These are phyloP conservation scores for Cavia porcellus DNA, from an alignment of 2,113 vertebrate genomes.

Conservation along the genomic window DNA sequence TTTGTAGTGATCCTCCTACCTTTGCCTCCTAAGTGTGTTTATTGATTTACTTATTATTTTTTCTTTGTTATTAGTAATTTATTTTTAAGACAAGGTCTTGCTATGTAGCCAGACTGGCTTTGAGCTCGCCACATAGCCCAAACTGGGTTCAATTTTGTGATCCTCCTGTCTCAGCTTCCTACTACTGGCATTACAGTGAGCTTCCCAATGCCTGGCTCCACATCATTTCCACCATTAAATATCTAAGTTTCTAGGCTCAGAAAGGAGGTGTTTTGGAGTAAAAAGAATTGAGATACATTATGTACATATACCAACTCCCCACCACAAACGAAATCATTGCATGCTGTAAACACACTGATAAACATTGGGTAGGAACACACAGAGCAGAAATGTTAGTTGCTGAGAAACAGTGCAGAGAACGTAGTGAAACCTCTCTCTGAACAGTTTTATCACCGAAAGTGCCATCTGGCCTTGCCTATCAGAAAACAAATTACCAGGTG, in stretches of 20 bases:
- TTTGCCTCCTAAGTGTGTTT: not conserved
- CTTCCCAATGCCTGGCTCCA: not conserved
- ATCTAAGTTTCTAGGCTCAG: not conserved
- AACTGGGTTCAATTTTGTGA: not conserved
- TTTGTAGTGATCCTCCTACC: not conserved
- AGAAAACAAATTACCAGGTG: conserved; percentile 42
- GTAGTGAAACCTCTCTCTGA: conserved; percentile 53
- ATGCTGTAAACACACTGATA: not conserved
- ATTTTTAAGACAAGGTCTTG: not conserved
- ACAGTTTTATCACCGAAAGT: conserved; percentile 67
- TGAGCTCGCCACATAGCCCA: not conserved
- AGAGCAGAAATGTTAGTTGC: not conserved
- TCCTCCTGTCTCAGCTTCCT: not conserved
- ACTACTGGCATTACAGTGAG: not conserved
- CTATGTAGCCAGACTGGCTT: not conserved
- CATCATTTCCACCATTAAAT: not conserved
- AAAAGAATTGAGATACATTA: not conserved
- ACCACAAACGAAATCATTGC: not conserved
- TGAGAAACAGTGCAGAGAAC: conserved; percentile 57
- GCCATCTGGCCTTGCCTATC: conserved; percentile 65
- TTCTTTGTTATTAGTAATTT: not conserved
- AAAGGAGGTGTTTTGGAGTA: not conserved
- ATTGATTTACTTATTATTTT: not conserved
- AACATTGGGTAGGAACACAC: not conserved
- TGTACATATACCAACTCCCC: not conserved